Evolutionary conservation across 2,797 vertebrate genomes (phyloP).

Genomic region (Urocyon cinereoargenteus): DNA sequence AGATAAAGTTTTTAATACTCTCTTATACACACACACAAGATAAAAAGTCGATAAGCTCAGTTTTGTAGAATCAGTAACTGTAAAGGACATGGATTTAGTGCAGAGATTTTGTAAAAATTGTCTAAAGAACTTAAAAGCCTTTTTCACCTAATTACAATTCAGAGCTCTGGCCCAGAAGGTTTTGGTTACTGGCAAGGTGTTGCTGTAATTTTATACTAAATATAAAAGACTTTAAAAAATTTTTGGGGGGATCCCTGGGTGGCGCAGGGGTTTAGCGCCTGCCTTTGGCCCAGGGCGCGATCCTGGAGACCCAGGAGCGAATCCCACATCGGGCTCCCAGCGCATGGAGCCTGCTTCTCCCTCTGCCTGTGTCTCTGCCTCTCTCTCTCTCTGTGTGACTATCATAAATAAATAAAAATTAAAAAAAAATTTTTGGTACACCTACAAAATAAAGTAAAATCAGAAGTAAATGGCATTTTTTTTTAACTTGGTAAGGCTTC

Average conservation of each 20-base stretch:
- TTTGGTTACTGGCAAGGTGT: constrained; percentile 13
- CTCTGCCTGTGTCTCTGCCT: too few relatives aligned
- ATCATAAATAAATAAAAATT: too few relatives aligned
- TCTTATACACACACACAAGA: neutral
- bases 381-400: too few relatives aligned
- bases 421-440: neutral
- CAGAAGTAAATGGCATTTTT: neutral
- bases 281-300: too few relatives aligned
- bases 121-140: neutral
- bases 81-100: neutral
- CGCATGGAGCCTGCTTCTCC: too few relatives aligned
- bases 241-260: too few relatives aligned
- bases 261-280: too few relatives aligned
- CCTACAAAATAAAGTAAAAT: constrained; percentile 47
- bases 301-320: too few relatives aligned
- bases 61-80: neutral
- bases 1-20: neutral
- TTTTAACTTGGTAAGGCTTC: neutral
- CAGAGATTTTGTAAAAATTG: neutral
- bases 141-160: constrained; percentile 9
- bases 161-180: neutral
- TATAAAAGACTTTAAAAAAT: neutral
- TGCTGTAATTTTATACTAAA: neutral
- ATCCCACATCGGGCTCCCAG: too few relatives aligned
- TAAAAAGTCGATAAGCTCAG: neutral